phyloP scores from a whole-genome alignment of 2,113 vertebrate species.

The Parus major region DNA sequence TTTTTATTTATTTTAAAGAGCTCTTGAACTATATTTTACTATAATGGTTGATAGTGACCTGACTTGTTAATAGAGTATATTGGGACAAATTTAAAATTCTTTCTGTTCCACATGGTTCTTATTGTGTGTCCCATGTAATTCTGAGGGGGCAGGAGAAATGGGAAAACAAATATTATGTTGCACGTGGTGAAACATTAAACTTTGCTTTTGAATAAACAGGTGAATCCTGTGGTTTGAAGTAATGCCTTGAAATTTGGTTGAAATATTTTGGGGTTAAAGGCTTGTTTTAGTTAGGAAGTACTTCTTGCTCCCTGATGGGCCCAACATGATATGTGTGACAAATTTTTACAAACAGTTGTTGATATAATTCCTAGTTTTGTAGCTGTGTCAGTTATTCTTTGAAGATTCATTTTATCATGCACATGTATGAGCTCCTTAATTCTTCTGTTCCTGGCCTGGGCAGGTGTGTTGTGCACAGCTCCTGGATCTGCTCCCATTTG shows the following conservation, averaged over 20 bases:
- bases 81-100: not conserved
- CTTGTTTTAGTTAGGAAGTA: not conserved
- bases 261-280: not conserved
- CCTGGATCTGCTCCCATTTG: not conserved
- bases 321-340: not conserved
- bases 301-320: not conserved
- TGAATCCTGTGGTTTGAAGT: not conserved
- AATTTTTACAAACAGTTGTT: not conserved
- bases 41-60: not conserved
- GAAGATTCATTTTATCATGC: not conserved
- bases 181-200: not conserved
- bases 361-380: not conserved
- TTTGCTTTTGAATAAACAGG: not conserved
- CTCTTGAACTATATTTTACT: slow-evolving; percentile 29
- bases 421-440: not conserved
- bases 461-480: not conserved
- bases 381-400: not conserved
- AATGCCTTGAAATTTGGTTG: not conserved
- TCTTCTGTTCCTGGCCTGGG: not conserved
- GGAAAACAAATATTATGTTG: not conserved
- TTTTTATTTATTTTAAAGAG: not conserved
- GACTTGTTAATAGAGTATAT: not conserved
- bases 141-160: not conserved
- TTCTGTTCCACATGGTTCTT: not conserved
- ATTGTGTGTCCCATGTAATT: not conserved